Base-by-base conservation (phyloP, 2,113 vertebrate species). In the Ploceus nigricollis region DNA sequence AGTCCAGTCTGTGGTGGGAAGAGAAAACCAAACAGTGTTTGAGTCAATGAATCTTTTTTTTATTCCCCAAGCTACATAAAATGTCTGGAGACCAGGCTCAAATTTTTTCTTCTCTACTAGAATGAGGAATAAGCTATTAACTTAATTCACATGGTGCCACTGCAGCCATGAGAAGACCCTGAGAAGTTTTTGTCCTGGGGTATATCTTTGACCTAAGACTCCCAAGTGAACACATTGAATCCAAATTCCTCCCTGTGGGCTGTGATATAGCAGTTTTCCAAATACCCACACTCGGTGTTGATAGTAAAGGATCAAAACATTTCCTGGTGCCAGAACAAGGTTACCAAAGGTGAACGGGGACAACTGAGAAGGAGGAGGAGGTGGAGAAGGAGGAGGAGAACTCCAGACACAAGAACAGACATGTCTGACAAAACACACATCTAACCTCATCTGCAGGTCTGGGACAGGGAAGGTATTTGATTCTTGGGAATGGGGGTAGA, bases 211-310 rank as follows among this genome's bases (percentile, higher is more conserved):
- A 47, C 60, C 21, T 10, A 78, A 78, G 35, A 17, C 21, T 68
- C 44, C 15, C 27, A 21, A 44, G 13, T 3, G 15, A 56, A 60
- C 9, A 7, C 0, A 1, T 3, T 11, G 39, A 87, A 51, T 33
- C 30, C 54, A 58, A 39, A 58, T 60, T 70, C 47, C 54, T 40
- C 2, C 0, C 56, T 48, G 30, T 27, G 73, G 51, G 35, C 65
- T 85, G 63, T 33, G 54, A 42, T 40, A 11, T 2, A 40, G 37
- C 37, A 70, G 25, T 47, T 87, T 27, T n/a, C 19, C 39, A 60
- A 93, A 76, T 7, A 37, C 2, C 15, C 40, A 71, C 37, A 48
- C 19, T 25, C 1, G 0, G 27, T 39, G 28, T 7, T 60, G 53
- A 37, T 37, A 54, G 42, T 10, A 50, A 72, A 68, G 6, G 58